Evolutionary conservation across 1,140 invertebrate genomes (phyloP), one percentile per base, ranked within the genome.

Genomic region (Ruditapes philippinarum): DNA sequence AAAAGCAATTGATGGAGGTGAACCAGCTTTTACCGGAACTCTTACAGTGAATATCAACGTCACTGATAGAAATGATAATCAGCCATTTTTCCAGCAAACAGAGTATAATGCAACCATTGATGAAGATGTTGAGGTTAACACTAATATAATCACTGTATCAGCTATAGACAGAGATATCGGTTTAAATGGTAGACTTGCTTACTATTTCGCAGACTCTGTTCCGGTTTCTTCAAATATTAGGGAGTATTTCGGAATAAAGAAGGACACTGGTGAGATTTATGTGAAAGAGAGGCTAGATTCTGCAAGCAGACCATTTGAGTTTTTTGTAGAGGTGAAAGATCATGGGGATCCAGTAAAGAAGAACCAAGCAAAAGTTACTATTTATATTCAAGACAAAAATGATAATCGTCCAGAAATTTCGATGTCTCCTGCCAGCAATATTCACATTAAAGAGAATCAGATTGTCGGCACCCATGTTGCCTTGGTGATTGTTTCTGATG

Each of bases 31-130:
- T 73, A 88, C 88, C 40, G 92, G 90, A 25, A 88, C 88, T 11
- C 65, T 94, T 5, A 62, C 74, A 5, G 97, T 99, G 17, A 95
- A 97, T 38, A 96, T 99, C 7, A 97, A 96, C 42, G 91, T 96
- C 9, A 91, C 79, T 12, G 95, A 96, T 88, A 87, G 92, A 28
- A 96, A 96, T 85, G 95, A 96, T 88, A 95, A 95, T 83, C 25
- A 90, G 25, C 95, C 95, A 1, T 91, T 80, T 14, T 97, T 99
- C 40, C 95, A 98, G 28, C 98, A 99, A 96, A 97, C 98, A 79
- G 99, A 99, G 95, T 98, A 99, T 96, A 99, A 99, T 96, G 98
- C 95, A 80, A 92, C 95, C 60, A 91, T 94, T 40, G 89, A 92
- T n/a, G 92, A 93, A 36, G 91, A 93, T 40, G 42, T 89, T 0